Base-by-base conservation (phyloP, 2,888 invertebrate genomes). In the Athalia rosae region DNA sequence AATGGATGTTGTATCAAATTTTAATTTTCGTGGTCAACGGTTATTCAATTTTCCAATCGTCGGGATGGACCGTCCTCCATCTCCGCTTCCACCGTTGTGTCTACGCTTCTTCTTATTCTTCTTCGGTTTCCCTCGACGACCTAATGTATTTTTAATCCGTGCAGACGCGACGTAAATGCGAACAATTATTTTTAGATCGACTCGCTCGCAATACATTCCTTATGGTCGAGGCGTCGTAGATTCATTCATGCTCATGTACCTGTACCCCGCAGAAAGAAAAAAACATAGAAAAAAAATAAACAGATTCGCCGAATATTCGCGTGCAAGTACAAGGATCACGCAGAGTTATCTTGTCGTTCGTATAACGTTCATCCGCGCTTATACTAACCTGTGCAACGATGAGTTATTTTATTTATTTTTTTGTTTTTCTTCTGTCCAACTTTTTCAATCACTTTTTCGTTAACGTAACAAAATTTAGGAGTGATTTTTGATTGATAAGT, bases 101-200 rank as follows among this genome's bases (percentile, higher is more conserved):
- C 58, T 13, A 4, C 5, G 15, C 28, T 77, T 45, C 79, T 78
- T 76, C 79, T 80, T 78, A 76, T 78, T 83, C 85, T 84, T 87
- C 67, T 4, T 67, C 28, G 28, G 28, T 28, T 28, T 28, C 28
- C 28, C 67, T 5, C 71, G 58, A 71, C 71, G 71, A 71, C 43
- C 45, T 58, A 43, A 84, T 82, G 86, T 87, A 87, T 87, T 87
- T 87, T 87, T 87, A 86, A 87, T 87, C 85, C 84, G 63, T 81
- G 83, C 84, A 83, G 84, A 86, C 85, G 76, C 77, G 80, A 78
- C 80, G 82, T 81, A 83, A 84, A 84, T 82, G 82, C 83, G 58
- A 71, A 71, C 43, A 71, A 71, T 71, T 71, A 71, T 71, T 71
- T 71, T 71, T 71, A 71, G 58, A 71, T 58, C 71, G 15, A 45